These are phyloP conservation scores for Rhinichthys klamathensis DNA, from an alignment of 2,113 vertebrate genomes.

Conservation along the genomic window DNA sequence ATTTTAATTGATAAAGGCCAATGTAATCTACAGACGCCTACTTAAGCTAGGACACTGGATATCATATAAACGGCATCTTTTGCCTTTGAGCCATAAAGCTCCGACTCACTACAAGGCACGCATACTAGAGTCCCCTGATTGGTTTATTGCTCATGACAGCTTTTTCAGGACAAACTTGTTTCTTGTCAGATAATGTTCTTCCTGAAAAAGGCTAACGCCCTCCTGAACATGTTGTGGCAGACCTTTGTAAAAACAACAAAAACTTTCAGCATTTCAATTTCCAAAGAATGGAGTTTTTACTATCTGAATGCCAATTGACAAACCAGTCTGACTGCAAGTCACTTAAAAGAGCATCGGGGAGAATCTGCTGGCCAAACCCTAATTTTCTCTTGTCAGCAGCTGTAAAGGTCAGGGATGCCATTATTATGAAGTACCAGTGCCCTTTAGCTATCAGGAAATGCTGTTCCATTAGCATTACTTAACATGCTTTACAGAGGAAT, in stretches of 20 bases:
- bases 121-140: not conserved
- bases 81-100: not conserved
- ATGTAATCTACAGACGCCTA: slow-evolving; percentile 27
- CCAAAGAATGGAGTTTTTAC: not conserved
- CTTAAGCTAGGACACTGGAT: slow-evolving; percentile 12
- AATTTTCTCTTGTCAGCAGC: slow-evolving; percentile 31
- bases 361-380: slow-evolving; percentile 22
- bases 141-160: not conserved
- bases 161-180: slow-evolving; percentile 17
- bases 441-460: slow-evolving; percentile 22
- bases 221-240: not conserved
- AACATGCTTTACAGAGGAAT: slow-evolving; percentile 1
- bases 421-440: slow-evolving; percentile 16
- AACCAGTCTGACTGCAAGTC: slow-evolving; percentile 14
- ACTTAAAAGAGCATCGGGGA: not conserved
- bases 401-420: slow-evolving; percentile 43
- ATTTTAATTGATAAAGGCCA: slow-evolving; percentile 25
- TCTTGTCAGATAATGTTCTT: not conserved
- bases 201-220: not conserved
- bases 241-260: not conserved
- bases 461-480: not conserved
- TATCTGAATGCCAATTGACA: not conserved
- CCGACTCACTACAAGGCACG: not conserved
- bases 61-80: not conserved
- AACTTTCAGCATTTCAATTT: not conserved